Conservation (phyloP, 2,113 vertebrate genomes). For the Azemiops feae region DNA sequence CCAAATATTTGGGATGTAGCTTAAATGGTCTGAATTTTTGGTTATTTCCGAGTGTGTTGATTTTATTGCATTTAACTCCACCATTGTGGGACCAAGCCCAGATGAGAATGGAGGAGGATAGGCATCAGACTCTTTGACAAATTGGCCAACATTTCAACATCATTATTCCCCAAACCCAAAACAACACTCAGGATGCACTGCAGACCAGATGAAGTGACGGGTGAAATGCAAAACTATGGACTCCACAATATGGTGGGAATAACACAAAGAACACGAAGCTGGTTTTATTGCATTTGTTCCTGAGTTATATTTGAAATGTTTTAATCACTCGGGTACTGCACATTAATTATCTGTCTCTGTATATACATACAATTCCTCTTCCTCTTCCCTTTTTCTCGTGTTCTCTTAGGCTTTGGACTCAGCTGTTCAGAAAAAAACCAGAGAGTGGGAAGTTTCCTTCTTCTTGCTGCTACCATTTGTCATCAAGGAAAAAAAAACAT, state of each 20-base stretch:
- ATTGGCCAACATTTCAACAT: background rate
- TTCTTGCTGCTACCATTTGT: background rate
- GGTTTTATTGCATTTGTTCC: background rate
- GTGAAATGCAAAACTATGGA: background rate
- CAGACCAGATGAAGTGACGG: no score
- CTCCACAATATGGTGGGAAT: background rate
- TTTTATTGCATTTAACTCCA: no score
- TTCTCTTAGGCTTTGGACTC: background rate
- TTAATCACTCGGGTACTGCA: background rate
- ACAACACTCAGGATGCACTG: background rate
- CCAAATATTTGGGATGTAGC: background rate
- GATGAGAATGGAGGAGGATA: no score
- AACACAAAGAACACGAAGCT: background rate
- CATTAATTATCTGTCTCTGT: background rate
- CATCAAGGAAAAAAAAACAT: background rate
- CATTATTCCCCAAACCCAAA: background rate
- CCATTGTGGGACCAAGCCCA: no score
- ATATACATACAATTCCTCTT: no score
- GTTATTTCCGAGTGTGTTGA: background rate
- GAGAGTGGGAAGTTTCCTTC: background rate
- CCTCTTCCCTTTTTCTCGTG: no score
- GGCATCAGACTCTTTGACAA: background rate
- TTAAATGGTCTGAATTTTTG: background rate
- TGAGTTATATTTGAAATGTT: background rate
- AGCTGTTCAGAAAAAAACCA: background rate